Evolutionary conservation across 1,140 invertebrate species (phyloP), one percentile per base, ranked within the genome.

Genomic region (Spodoptera frugiperda): DNA sequence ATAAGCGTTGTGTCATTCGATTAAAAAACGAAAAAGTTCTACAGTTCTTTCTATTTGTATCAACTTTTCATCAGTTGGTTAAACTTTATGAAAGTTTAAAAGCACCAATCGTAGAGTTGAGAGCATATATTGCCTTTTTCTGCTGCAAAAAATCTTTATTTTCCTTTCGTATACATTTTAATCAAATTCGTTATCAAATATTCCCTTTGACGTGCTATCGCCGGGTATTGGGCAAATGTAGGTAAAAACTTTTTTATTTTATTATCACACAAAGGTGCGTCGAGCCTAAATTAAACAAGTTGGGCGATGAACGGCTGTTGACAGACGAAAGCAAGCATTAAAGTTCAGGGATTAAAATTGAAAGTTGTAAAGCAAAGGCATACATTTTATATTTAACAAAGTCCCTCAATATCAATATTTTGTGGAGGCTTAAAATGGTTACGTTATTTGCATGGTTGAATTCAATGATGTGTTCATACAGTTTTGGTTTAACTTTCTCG

Each of bases 211-310:
- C 78, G 59, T 68, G 70, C 70, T 63, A 78, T 82, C 71, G 71
- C 44, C 61, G 48, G 63, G 65, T 80, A 80, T 80, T 77, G 76
- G 54, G 76, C 51, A 67, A 78, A 78, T 76, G 78, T 78, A 65
- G 59, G 53, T 25, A 80, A 78, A 71, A 73, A 55, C 21, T 78
- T 77, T 81, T 83, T 78, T 79, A 78, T 80, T 83, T 78, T 78
- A 78, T 79, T 79, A 71, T 77, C 76, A 15, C 71, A 81, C 81
- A 82, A 79, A 84, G 83, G 81, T 80, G 72, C 78, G 72, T 67
- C 55, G 82, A 59, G 80, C 57, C 67, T 71, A 79, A 82, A 81
- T 84, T 84, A 84, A 82, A 84, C 81, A 82, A 80, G 77, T 78
- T 71, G 63, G 49, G 63, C 39, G 48, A 73, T 51, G 55, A 44